Percentiles rank a stretch among this genome's conserved stretches.
Conservation (phyloP, 2,888 invertebrate genomes). For the Cheilosia impressa region DNA sequence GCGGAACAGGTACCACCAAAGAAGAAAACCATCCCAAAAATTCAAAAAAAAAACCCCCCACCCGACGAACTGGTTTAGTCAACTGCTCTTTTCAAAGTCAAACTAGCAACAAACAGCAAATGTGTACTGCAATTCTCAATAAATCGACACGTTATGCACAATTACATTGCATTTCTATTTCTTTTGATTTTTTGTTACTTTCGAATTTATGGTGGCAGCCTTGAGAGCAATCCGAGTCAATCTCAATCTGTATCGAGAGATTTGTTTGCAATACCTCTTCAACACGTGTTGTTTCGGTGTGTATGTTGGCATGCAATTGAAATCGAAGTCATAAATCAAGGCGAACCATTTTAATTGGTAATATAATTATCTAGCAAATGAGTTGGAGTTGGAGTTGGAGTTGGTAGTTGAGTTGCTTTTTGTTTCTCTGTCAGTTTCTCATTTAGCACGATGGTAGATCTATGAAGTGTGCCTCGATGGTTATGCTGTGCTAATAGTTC, state of each 20-base stretch:
- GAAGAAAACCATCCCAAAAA: not conserved
- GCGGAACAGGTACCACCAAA: not conserved
- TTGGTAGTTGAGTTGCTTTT: constrained; percentile 27
- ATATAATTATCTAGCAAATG: constrained; percentile 48
- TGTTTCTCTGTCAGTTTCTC: constrained; percentile 30
- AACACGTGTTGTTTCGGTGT: constrained; percentile 18
- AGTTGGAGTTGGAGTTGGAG: too few relatives aligned
- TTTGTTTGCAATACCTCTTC: constrained; percentile 41
- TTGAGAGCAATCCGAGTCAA: constrained; percentile 53
- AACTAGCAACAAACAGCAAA: not conserved
- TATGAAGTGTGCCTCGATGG: constrained; percentile 33
- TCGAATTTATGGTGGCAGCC: constrained; percentile 29
- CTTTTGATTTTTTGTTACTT: constrained; percentile 19
- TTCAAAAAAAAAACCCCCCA: not conserved
- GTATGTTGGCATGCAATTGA: constrained; percentile 30
- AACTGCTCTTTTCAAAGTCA: not conserved
- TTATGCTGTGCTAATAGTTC: constrained; percentile 1
- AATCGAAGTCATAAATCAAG: constrained; percentile 58
- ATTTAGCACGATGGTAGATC: constrained; percentile 19
- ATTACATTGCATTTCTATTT: not conserved
- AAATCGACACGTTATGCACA: constrained; percentile 3
- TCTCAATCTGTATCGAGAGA: constrained; percentile 57
- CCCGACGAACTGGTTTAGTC: constrained; percentile 22
- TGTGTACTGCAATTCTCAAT: constrained; percentile 1
- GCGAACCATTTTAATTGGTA: constrained; percentile 59